A percentile compares a stretch with the other conserved stretches of the same genome.
phyloP scores from a whole-genome alignment of 2,113 vertebrate genomes.

The Halcyon malimbica region DNA sequence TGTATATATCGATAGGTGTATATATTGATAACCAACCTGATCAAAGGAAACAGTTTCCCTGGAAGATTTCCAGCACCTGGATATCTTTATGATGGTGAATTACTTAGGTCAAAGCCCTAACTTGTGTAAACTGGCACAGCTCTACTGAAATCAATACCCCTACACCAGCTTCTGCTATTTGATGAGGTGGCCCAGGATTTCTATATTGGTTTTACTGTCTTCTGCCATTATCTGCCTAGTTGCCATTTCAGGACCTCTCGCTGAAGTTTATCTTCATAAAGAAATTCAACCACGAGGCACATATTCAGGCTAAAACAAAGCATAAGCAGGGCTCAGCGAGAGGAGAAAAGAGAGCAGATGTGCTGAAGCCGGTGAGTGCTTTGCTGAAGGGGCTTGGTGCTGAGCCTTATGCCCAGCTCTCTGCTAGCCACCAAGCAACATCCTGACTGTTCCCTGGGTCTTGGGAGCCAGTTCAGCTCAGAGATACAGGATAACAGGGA shows the following conservation, averaged over 20 bases:
- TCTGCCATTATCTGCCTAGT: not conserved
- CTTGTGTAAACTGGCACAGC: not conserved
- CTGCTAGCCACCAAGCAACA: fast-evolving
- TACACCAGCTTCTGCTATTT: not conserved
- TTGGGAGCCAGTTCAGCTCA: not conserved
- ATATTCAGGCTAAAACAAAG: not conserved
- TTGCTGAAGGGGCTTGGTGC: not conserved
- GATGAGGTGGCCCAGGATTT: not conserved
- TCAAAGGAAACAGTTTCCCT: not conserved
- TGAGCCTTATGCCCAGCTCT: not conserved
- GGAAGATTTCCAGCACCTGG: slow-evolving; percentile 27
- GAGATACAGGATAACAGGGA: fast-evolving
- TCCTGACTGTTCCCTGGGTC: not conserved
- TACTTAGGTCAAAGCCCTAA: slow-evolving; percentile 3
- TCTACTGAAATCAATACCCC: slow-evolving; percentile 39
- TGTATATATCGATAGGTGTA: not conserved
- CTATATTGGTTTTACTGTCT: slow-evolving; percentile 6
- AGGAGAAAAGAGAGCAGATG: not conserved
- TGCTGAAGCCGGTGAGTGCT: not conserved
- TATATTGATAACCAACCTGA: not conserved
- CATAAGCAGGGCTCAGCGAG: not conserved
- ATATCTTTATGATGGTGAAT: slow-evolving; percentile 1
- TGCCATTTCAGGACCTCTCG: not conserved
- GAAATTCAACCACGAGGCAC: not conserved
- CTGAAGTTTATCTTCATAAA: not conserved